A percentile compares a stretch with the other conserved stretches of the same genome.
Evolutionary conservation across 1,140 invertebrate species (phyloP).

Genomic region (Drosophila arawakana): DNA sequence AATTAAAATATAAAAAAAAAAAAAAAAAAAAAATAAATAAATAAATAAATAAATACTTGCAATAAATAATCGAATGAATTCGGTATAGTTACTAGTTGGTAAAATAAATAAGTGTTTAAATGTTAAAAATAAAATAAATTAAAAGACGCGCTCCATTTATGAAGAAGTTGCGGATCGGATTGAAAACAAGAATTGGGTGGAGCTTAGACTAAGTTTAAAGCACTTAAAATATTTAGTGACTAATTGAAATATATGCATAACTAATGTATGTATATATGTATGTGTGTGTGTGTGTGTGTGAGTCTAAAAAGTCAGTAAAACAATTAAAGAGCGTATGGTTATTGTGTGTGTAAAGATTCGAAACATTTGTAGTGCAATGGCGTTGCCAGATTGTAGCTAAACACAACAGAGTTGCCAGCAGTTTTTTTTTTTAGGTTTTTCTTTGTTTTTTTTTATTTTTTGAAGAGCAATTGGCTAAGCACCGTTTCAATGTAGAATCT

Average conservation of each 20-base stretch:
- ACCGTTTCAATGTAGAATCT: slow-evolving; percentile 71
- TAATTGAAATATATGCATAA: slow-evolving; percentile 68
- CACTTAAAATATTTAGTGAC: slow-evolving; percentile 83
- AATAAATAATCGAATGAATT: slow-evolving; percentile 55
- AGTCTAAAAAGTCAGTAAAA: slow-evolving; percentile 30
- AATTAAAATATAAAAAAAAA: slow-evolving; percentile 52
- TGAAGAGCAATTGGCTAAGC: slow-evolving; percentile 57
- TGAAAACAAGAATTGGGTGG: background rate
- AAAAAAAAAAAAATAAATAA: slow-evolving; percentile 58
- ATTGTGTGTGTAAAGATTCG: background rate
- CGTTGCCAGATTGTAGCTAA: slow-evolving; percentile 23
- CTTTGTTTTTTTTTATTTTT: slow-evolving; percentile 25
- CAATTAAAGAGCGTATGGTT: background rate
- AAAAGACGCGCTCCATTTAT: slow-evolving; percentile 25
- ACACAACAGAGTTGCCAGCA: background rate
- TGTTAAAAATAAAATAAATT: slow-evolving; percentile 39
- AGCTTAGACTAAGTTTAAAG: slow-evolving; percentile 78
- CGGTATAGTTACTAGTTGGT: slow-evolving; percentile 52
- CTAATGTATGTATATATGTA: slow-evolving; percentile 30
- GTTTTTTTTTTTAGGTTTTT: slow-evolving; percentile 25
- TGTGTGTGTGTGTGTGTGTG: slow-evolving; percentile 36
- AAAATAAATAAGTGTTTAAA: slow-evolving; percentile 41
- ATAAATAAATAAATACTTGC: slow-evolving; percentile 57
- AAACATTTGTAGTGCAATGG: slow-evolving; percentile 7
- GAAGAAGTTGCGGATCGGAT: background rate